Percentiles rank a stretch among this genome's conserved stretches.
phyloP scores from a whole-genome alignment of 2,888 invertebrate species.

The Ectemnius cavifrons region DNA sequence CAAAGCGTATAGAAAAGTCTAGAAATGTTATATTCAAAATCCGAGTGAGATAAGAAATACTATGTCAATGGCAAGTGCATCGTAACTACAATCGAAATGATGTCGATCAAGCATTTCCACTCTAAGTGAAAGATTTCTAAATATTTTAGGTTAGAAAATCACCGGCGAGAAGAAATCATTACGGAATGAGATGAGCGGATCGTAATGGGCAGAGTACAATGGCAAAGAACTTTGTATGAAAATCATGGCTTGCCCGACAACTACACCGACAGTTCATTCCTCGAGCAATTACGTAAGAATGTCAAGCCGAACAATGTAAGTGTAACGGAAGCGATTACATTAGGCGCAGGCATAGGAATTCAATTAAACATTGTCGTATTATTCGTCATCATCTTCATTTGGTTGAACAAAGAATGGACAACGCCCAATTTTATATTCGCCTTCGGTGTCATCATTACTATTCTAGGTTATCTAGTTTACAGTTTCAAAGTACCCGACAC shows the following conservation, averaged over 20 bases:
- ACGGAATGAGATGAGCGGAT: no score
- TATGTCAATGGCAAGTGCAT: no score
- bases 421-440: conserved; percentile 83
- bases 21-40: no score
- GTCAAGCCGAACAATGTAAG: conserved; percentile 87
- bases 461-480: conserved; percentile 83
- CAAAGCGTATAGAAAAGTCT: no score
- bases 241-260: conserved; percentile 94
- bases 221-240: conserved; percentile 95
- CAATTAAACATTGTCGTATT: conserved; percentile 88
- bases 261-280: conserved; percentile 92
- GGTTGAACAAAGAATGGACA: conserved; percentile 85
- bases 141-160: no score
- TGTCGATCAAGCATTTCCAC: no score
- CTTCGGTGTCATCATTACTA: conserved; percentile 80
- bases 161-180: no score
- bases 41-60: no score
- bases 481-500: conserved; percentile 60
- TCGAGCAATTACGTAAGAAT: conserved; percentile 91
- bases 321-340: conserved; percentile 84
- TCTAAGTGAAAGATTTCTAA: no score
- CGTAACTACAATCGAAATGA: no score
- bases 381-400: conserved; percentile 86
- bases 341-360: conserved; percentile 88
- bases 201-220: conserved; percentile 70